Evolutionary conservation across 1,140 invertebrate species (phyloP), one percentile per base, ranked within the genome.

Genomic region (Lordiphosa clarofinis): DNA sequence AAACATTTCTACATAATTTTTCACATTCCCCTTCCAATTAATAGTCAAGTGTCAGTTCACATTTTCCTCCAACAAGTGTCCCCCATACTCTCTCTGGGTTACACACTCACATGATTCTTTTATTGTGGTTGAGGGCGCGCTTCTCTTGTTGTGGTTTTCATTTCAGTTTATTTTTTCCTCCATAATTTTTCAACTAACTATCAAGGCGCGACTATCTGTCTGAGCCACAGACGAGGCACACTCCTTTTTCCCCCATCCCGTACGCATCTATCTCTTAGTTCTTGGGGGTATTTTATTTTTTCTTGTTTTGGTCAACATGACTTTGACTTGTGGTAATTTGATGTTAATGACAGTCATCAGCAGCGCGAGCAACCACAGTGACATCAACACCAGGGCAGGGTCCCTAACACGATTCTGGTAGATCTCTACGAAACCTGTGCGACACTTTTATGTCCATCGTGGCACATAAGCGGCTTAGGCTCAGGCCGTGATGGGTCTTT

Each of bases 321-420:
- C 78, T 82, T 66, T 84, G 78, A 86, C 73, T 82, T 82, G 76
- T 82, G 78, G 78, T 82, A 82, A 82, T 82, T 73, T 86, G 78
- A 82, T 82, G 78, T 82, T 82, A 82, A 82, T 82, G 78, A 84
- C 78, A 84, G 71, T 82, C 73, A 84, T 82, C 78, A 82, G 59
- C 78, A 59, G 60, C 75, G 52, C 64, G 54, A 44, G 28, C 21
- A 44, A 47, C 56, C 66, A 46, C 36, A 75, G 58, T 50, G 70
- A 75, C 72, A 82, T 82, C 66, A 60, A 75, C 72, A 82, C 75
- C 76, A 15, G 3, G 11, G 21, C 7, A 19, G 38, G 24, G 6
- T 19, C 13, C 44, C 13, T 44, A 84, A 78, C 73, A 82, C 69
- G 73, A 73, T 84, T 84, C 68, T 67, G 58, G 36, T 49, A 62